Percentiles rank a stretch among this genome's conserved stretches.
Conservation (phyloP, 2,888 invertebrate species). For the Teinopalpus imperialis region DNA sequence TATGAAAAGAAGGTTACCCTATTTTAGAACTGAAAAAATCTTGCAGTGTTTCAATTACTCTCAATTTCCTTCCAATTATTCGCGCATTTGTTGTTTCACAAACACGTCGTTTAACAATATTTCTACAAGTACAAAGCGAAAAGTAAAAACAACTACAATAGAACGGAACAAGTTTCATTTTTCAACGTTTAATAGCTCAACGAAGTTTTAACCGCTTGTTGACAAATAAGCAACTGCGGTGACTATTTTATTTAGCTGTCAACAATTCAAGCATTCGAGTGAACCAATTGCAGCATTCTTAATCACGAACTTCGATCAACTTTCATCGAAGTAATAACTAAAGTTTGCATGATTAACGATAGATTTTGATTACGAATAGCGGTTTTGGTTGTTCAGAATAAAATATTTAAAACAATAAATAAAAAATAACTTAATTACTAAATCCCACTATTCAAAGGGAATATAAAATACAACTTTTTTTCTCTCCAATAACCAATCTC, state of each 20-base stretch:
- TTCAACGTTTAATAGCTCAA: constrained; percentile 19
- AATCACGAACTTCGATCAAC: constrained; percentile 8
- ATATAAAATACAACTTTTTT: too few relatives aligned
- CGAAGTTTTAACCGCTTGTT: constrained; percentile 16
- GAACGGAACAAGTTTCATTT: constrained; percentile 10
- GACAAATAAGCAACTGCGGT: constrained; percentile 29
- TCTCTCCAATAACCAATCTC: too few relatives aligned
- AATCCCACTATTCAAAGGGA: too few relatives aligned
- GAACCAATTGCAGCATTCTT: constrained; percentile 16
- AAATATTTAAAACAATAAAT: too few relatives aligned
- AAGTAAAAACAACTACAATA: constrained; percentile 4
- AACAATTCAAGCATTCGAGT: constrained; percentile 3
- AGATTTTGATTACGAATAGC: background rate
- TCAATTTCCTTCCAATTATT: background rate
- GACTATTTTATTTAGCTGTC: constrained; percentile 30
- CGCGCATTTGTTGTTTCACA: background rate
- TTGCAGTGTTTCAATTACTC: too few relatives aligned
- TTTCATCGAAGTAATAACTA: constrained; percentile 6
- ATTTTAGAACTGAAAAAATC: too few relatives aligned
- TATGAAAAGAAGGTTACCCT: too few relatives aligned
- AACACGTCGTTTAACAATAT: constrained; percentile 1
- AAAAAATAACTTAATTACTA: too few relatives aligned
- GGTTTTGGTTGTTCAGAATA: background rate
- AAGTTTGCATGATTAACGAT: constrained; percentile 12
- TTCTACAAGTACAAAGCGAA: constrained; percentile 3